phyloP scores from a whole-genome alignment of 2,888 invertebrate species.

The Epirrhoe alternata region DNA sequence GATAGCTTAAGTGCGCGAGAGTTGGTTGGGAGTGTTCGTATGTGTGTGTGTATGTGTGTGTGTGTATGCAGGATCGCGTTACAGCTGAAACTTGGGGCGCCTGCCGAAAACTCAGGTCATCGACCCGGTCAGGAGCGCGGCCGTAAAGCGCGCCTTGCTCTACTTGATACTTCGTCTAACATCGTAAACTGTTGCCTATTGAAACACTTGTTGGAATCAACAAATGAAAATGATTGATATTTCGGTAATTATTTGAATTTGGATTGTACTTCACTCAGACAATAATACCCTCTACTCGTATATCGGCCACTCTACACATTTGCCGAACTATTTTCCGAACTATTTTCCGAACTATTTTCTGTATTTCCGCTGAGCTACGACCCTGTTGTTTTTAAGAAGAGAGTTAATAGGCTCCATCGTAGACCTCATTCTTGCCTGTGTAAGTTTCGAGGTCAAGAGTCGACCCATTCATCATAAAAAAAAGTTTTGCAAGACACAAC shows the following conservation, averaged over 20 bases:
- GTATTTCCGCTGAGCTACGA: no score
- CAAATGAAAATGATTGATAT: background rate
- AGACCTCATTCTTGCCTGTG: no score
- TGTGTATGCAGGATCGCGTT: slow-evolving; percentile 79
- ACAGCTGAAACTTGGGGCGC: slow-evolving; percentile 83
- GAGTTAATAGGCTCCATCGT: no score
- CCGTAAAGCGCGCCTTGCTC: slow-evolving; percentile 60
- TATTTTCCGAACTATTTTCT: no score
- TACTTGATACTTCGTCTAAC: slow-evolving; percentile 61
- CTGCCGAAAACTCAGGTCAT: slow-evolving; percentile 83
- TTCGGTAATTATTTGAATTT: no score
- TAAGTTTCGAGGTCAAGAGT: no score
- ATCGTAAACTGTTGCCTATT: background rate
- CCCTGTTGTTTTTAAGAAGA: no score
- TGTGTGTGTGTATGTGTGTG: slow-evolving; percentile 50
- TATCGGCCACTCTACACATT: no score
- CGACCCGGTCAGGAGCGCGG: slow-evolving; percentile 79
- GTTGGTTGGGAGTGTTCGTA: slow-evolving; percentile 28
- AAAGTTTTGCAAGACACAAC: background rate
- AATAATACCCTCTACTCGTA: no score
- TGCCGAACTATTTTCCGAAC: no score
- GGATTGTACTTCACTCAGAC: no score
- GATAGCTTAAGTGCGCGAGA: slow-evolving; percentile 44
- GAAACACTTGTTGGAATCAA: background rate
- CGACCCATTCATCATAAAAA: no score